Percentiles rank a stretch among this genome's conserved stretches.
Conservation (phyloP, 35 echinoderm and acorn worm species). For the Patiria miniata region DNA sequence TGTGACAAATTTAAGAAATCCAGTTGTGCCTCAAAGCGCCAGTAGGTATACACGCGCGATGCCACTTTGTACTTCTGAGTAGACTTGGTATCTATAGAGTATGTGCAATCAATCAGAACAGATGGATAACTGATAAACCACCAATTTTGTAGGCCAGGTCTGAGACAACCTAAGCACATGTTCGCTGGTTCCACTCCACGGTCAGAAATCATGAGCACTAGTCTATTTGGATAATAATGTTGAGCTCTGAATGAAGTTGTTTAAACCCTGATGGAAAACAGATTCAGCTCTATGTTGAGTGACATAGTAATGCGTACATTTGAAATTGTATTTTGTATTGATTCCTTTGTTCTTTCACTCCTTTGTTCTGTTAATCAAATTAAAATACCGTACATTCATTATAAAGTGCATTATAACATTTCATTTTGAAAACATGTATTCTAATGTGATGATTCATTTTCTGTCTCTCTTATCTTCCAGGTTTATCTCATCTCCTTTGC, state of each 20-base stretch:
- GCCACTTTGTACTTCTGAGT: too few relatives aligned
- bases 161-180: background rate
- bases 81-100: background rate
- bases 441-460: background rate
- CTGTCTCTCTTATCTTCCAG: conserved; percentile 40
- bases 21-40: background rate
- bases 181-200: conserved; percentile 2
- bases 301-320: too few relatives aligned
- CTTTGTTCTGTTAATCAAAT: background rate
- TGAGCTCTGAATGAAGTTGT: background rate
- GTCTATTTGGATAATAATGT: background rate
- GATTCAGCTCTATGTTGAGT: background rate
- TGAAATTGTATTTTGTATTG: background rate
- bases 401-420: conserved; percentile 1
- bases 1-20: conserved; percentile 2
- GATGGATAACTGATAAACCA: background rate
- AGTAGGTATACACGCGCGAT: too few relatives aligned
- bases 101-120: conserved; percentile 14
- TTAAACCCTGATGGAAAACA: background rate
- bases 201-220: background rate
- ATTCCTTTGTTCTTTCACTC: background rate
- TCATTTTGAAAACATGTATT: background rate
- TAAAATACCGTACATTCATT: background rate
- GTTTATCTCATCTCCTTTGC: conserved; percentile 76
- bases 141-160: background rate